These are phyloP conservation scores for Philopedon plagiatum DNA, from an alignment of 2,888 invertebrate genomes.

Conservation along the genomic window DNA sequence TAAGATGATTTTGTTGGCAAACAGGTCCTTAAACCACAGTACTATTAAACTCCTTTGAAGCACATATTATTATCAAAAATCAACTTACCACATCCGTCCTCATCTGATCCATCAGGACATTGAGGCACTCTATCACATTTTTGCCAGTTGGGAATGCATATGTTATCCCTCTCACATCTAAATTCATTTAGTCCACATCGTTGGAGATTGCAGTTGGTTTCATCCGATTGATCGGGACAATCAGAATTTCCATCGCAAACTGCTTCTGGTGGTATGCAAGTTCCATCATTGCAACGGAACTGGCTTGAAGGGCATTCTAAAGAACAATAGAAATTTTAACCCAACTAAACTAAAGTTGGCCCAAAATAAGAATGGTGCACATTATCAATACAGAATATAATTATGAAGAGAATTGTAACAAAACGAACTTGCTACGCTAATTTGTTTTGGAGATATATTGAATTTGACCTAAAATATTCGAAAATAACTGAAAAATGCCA, in stretches of 20 bases:
- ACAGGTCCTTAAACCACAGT: no score
- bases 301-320: constrained; percentile 89
- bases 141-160: constrained; percentile 72
- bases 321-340: no score
- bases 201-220: constrained; percentile 45
- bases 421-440: no score
- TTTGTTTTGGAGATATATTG: no score
- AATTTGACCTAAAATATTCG: no score
- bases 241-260: constrained; percentile 94
- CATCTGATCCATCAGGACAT: constrained; percentile 75
- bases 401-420: no score
- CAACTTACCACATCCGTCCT: constrained; percentile 69
- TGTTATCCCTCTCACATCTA: constrained; percentile 72
- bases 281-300: constrained; percentile 89
- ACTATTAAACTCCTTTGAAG: neutral
- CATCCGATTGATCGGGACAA: constrained; percentile 75
- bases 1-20: no score
- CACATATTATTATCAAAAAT: neutral
- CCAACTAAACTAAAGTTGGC: no score
- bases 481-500: no score
- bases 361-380: no score
- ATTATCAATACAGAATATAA: no score
- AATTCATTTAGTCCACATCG: constrained; percentile 78
- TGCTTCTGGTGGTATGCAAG: constrained; percentile 94
- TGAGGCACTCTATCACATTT: constrained; percentile 75